Base-by-base conservation (phyloP, 2,888 invertebrate species). In the Melieria picta region DNA sequence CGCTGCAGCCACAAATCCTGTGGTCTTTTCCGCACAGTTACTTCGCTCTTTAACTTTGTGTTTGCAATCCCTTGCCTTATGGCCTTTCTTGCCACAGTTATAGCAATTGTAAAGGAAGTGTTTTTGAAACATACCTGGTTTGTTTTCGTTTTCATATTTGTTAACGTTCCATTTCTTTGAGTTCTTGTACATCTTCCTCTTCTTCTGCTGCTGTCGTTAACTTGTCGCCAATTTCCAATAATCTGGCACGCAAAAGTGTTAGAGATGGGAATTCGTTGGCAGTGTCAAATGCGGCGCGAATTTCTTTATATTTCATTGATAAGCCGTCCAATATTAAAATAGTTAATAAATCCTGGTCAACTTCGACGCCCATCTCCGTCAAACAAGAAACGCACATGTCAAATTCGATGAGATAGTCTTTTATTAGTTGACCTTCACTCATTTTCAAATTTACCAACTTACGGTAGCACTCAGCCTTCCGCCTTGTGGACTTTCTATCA, bases 361-460 rank as follows among this genome's bases (percentile, higher is more conserved):
- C 9, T 11, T 65, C 64, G 6, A 72, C 71, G 55, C 65, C 71
- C 47, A 75, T 60, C 61, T 73, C 71, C 16, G n/a, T 65, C 55
- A 73, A 45, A 10, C 65, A 65, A 16, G 43, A 52, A 13, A 72
- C 60, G 55, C 63, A 61, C 30, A 68, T 52, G 42, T 69, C 69
- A 52, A 72, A 72, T 50, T 75, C 48, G 48, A 61, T 52, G 1
- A 74, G 9, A 65, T 68, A 74, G 55, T 67, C 16, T 11, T 66
- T 62, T 55, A 75, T 72, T 2, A 9, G 45, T 50, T 74, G 52
- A 42, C n/a, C 30, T 4, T 47, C 30, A 42, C 1, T n/a, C 67
- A 75, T 72, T 62, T 65, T 66, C 7, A 75, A 61, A 47, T 73
- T 73, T 9, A 75, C 30, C n/a, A 75, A 64, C 48, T 73, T n/a